These are phyloP conservation scores for Agrochola lota DNA, from an alignment of 2,888 invertebrate genomes.

Conservation along the genomic window DNA sequence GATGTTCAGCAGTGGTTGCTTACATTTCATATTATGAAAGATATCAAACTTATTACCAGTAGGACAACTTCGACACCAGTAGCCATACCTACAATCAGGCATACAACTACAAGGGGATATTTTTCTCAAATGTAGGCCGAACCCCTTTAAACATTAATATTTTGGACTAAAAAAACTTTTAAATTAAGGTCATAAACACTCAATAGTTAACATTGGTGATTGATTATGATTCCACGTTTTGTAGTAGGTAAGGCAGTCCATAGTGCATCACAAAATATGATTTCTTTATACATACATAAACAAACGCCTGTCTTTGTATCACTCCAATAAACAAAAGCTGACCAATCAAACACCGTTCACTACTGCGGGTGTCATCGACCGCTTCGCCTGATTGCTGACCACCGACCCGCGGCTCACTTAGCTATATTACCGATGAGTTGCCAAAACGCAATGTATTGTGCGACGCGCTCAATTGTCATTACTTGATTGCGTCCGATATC, in stretches of 20 bases:
- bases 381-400: slow-evolving; percentile 48
- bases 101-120: neutral
- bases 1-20: neutral
- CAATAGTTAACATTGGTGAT: neutral
- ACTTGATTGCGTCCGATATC: slow-evolving; percentile 52
- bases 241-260: neutral
- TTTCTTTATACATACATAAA: neutral
- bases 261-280: neutral
- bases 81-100: neutral
- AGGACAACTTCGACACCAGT: neutral
- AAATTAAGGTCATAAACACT: neutral
- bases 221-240: neutral
- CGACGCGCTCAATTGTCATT: slow-evolving; percentile 53
- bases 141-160: neutral
- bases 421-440: slow-evolving; percentile 63
- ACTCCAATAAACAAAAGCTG: slow-evolving; percentile 9
- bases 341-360: slow-evolving; percentile 19
- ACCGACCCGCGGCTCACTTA: slow-evolving; percentile 56
- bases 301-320: neutral
- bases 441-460: slow-evolving; percentile 58
- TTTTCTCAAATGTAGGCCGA: neutral
- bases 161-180: neutral
- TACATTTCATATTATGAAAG: neutral
- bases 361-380: slow-evolving; percentile 31
- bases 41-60: neutral